phyloP scores from a whole-genome alignment of 2,113 vertebrate genomes.

The Podocnemis expansa region DNA sequence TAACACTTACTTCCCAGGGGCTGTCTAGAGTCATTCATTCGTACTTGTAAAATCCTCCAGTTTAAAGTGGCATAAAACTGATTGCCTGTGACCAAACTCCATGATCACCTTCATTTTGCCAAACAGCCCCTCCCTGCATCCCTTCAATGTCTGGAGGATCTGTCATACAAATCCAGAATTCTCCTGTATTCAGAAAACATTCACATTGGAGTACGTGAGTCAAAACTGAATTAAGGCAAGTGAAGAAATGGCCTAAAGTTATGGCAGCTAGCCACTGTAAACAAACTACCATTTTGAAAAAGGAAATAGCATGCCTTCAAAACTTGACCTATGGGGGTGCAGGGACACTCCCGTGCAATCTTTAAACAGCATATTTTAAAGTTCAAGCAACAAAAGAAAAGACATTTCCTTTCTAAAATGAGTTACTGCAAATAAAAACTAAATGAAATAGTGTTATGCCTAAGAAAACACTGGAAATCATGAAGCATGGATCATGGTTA shows the following conservation, averaged over 20 bases:
- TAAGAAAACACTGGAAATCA: background rate
- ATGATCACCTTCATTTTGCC: rapidly evolving
- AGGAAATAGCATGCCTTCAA: background rate
- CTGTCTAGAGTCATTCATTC: background rate
- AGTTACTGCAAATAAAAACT: slow-evolving; percentile 23
- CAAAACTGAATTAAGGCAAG: background rate
- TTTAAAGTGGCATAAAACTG: background rate
- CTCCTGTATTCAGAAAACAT: rapidly evolving
- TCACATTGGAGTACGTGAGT: background rate
- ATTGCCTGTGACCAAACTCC: too few relatives aligned
- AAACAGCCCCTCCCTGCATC: background rate
- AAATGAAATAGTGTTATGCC: slow-evolving; percentile 22
- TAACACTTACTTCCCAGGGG: background rate
- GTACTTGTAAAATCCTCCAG: background rate
- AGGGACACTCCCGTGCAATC: background rate
- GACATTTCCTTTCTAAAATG: background rate
- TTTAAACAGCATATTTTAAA: background rate
- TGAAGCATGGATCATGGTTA: background rate
- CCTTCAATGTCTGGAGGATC: background rate
- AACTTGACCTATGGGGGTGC: background rate
- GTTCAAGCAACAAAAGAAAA: background rate
- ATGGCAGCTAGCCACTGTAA: background rate
- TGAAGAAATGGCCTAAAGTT: background rate
- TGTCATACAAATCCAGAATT: background rate
- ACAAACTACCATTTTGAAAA: background rate